phyloP scores from a whole-genome alignment of 1,140 invertebrate species.

The Orchesella cincta region DNA sequence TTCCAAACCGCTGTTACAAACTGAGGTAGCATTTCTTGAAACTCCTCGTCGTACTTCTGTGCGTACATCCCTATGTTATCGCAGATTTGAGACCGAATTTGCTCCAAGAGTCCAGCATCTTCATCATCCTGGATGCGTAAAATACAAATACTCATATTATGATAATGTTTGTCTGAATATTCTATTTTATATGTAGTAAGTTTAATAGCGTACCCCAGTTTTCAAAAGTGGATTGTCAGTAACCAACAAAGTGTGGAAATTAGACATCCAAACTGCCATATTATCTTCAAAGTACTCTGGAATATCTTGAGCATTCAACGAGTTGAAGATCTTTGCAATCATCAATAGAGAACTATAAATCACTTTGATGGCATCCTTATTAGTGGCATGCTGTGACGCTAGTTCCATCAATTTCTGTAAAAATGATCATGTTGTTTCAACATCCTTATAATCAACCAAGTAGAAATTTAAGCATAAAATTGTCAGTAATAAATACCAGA shows the following conservation, averaged over 20 bases:
- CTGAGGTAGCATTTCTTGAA: slow-evolving; percentile 77
- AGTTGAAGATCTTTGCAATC: slow-evolving; percentile 95
- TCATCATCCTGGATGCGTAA: slow-evolving; percentile 76
- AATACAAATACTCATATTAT: slow-evolving; percentile 41
- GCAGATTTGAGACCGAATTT: slow-evolving; percentile 91
- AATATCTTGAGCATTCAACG: slow-evolving; percentile 93
- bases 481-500: slow-evolving; percentile 64
- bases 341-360: slow-evolving; percentile 87
- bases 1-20: slow-evolving; percentile 95
- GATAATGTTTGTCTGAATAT: neutral
- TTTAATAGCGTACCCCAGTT: slow-evolving; percentile 62
- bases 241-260: slow-evolving; percentile 79
- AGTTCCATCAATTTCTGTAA: slow-evolving; percentile 81
- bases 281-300: slow-evolving; percentile 99
- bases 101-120: slow-evolving; percentile 85
- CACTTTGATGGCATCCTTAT: slow-evolving; percentile 77
- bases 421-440: slow-evolving; percentile 40
- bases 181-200: neutral
- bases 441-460: neutral
- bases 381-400: slow-evolving; percentile 73
- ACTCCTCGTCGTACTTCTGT: slow-evolving; percentile 97
- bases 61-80: slow-evolving; percentile 93
- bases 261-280: slow-evolving; percentile 89
- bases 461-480: neutral
- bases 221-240: slow-evolving; percentile 66